phyloP scores from a whole-genome alignment of 2,797 vertebrate genomes.

The Pampus argenteus region DNA sequence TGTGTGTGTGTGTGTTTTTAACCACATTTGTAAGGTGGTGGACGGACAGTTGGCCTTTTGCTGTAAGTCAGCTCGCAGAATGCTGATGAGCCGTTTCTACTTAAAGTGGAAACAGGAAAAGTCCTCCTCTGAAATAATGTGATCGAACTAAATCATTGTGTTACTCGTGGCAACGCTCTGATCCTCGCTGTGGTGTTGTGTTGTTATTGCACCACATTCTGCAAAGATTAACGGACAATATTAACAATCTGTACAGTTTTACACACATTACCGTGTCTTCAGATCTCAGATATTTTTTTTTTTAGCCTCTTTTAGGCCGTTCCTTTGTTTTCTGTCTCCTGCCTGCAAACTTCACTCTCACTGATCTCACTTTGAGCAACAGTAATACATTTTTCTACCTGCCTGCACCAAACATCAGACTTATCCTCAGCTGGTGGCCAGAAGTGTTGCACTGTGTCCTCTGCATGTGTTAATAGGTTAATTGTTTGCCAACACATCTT shows the following conservation, averaged over 20 bases:
- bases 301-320: not conserved
- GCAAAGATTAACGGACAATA: constrained; percentile 7
- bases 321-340: constrained; percentile 5
- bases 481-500: not conserved
- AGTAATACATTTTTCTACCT: no score
- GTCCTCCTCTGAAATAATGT: not conserved
- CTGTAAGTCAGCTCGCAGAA: constrained; percentile 23
- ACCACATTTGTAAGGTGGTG: constrained; percentile 35
- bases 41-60: constrained; percentile 25
- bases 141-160: constrained; percentile 15
- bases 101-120: not conserved
- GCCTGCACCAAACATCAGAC: not conserved
- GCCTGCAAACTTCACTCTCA: not conserved
- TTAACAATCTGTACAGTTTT: not conserved
- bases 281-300: not conserved
- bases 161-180: not conserved
- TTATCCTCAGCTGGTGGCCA: not conserved
- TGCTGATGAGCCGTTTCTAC: constrained; percentile 9
- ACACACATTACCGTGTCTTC: not conserved
- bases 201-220: constrained; percentile 12
- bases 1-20: constrained; percentile 15
- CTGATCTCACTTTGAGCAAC: not conserved
- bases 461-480: not conserved
- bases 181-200: not conserved
- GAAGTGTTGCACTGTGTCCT: not conserved